Base-by-base conservation (phyloP, 2,888 invertebrate species). In the Ormia ochracea region DNA sequence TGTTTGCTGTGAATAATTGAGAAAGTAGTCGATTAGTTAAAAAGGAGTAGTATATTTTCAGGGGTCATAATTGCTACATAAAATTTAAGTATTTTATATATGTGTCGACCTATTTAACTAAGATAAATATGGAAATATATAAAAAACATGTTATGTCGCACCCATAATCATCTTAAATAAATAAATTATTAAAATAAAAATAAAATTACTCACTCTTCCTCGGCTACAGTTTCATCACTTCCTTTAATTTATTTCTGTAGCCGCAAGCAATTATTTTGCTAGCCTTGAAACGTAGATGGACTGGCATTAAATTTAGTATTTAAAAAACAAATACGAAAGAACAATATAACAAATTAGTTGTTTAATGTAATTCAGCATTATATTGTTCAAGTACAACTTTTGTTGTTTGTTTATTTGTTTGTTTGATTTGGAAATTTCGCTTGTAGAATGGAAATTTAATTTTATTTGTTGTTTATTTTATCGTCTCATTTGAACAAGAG, bases 341-440 rank as follows among this genome's bases (percentile, higher is more conserved):
- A 41, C 50, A 52, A 59, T 28, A 38, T 33, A 33, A 52, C 61
- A 65, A 65, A 74, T 65, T 65, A 38, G 56, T 73, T 73, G n/a
- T 38, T 45, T 48, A 28, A 38, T 56, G 50, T 12, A 59, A 70
- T 31, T 41, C 31, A 50, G n/a, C 19, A n/a, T 12, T 36, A 4
- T 17, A 41, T 4, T 48, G 19, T 38, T 65, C 21, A 45, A 58
- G 19, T 23, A 50, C 14, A 74, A 66, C 45, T 72, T 59, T 52
- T n/a, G 14, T 10, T 4, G 21, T 48, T 48, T 10, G 28, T 38
- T 65, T n/a, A 23, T 19, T 14, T 31, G 21, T 58, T 50, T 21
- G n/a, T n/a, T n/a, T n/a, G n/a, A n/a, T n/a, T 59, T 28, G 28
- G 10, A 28, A n/a, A 52, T 14, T 52, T 52, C 5, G 14, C 41